Conservation (phyloP, 2,888 invertebrate species). For the Saturnia japonica region DNA sequence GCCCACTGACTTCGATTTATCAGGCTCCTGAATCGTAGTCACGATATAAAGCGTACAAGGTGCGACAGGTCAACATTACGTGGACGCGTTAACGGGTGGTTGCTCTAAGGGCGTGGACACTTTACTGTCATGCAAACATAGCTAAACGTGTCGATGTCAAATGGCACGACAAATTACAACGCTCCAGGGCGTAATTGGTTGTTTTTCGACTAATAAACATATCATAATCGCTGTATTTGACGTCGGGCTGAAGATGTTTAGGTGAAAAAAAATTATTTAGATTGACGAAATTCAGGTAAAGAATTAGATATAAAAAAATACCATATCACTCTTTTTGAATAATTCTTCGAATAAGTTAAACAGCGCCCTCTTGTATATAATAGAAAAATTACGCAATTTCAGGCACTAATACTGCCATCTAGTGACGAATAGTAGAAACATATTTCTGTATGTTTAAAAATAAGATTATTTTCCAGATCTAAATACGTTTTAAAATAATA, state of each 20-base stretch:
- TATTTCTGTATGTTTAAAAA: neutral
- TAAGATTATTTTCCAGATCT: neutral
- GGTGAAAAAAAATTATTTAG: neutral
- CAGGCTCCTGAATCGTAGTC: slow-evolving; percentile 2
- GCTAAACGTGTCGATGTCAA: slow-evolving; percentile 64
- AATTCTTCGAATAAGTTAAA: neutral
- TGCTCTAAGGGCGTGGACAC: slow-evolving; percentile 66
- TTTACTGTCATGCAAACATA: slow-evolving; percentile 75
- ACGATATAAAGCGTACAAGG: neutral
- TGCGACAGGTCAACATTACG: slow-evolving; percentile 40
- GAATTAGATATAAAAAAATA: neutral
- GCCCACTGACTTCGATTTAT: slow-evolving; percentile 31
- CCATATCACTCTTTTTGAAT: neutral
- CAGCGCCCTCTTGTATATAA: slow-evolving; percentile 43
- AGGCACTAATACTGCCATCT: slow-evolving; percentile 46
- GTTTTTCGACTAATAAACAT: slow-evolving; percentile 61
- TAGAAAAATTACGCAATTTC: neutral
- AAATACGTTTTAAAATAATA: neutral
- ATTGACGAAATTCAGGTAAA: neutral
- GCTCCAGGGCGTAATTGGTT: slow-evolving; percentile 60
- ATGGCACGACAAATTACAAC: slow-evolving; percentile 72
- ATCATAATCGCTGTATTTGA: slow-evolving; percentile 37
- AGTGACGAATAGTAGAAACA: slow-evolving; percentile 43
- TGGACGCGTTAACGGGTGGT: slow-evolving; percentile 53
- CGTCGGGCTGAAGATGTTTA: neutral